A percentile compares a stretch with the other conserved stretches of the same genome.
These are phyloP conservation scores for Percopsis transmontana DNA, from an alignment of 2,113 vertebrate species.

Conservation along the genomic window DNA sequence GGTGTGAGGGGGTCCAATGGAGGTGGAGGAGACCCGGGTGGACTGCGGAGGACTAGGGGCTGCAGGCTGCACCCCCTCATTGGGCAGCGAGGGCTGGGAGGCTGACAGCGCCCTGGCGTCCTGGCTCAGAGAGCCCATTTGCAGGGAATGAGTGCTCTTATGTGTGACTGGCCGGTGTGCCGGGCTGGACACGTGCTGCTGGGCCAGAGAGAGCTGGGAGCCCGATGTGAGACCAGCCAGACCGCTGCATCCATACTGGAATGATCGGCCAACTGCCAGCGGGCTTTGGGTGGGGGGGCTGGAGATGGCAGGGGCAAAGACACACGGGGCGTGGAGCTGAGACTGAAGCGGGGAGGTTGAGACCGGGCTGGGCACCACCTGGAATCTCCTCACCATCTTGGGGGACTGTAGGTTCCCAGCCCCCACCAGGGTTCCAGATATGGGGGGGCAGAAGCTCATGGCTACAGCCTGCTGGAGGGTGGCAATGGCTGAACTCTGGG, in stretches of 20 bases:
- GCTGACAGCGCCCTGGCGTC: conserved; percentile 89
- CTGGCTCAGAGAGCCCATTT: conserved; percentile 84
- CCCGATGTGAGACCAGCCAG: conserved; percentile 74
- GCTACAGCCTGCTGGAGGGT: conserved; percentile 94
- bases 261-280: conserved; percentile 77
- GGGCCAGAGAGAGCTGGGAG: conserved; percentile 87
- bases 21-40: conserved; percentile 79
- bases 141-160: conserved; percentile 86
- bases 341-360: conserved; percentile 78
- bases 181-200: conserved; percentile 79
- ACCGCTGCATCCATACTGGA: conserved; percentile 79
- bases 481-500: conserved; percentile 88
- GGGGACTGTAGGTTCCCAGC: conserved; percentile 85
- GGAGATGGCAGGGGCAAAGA: conserved; percentile 75
- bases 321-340: conserved; percentile 71
- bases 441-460: conserved; percentile 94
- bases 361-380: conserved; percentile 82
- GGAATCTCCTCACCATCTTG: conserved; percentile 85
- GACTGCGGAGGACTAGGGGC: conserved; percentile 83
- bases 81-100: conserved; percentile 92
- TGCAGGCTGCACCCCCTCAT: conserved; percentile 74
- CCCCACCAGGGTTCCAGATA: conserved; percentile 84
- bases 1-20: conserved; percentile 75
- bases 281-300: conserved; percentile 85
- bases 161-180: conserved; percentile 80